Conservation (phyloP, 2,888 invertebrate genomes). For the Meganola albula region DNA sequence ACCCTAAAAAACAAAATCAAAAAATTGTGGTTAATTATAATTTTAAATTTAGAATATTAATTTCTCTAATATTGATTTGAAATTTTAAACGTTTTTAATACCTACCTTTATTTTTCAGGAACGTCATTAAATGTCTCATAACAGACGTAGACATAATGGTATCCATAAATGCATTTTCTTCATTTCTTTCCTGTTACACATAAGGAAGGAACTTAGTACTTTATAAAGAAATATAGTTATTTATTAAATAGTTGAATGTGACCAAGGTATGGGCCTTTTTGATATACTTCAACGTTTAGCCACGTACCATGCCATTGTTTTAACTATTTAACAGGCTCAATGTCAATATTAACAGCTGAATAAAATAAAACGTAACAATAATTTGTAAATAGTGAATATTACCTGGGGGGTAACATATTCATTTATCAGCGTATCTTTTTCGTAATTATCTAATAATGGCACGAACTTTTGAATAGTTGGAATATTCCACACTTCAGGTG, state of each 20-base stretch:
- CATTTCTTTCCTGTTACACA: constrained; percentile 79
- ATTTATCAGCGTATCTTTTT: constrained; percentile 82
- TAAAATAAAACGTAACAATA: too few species aligned
- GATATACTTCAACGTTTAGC: too few species aligned
- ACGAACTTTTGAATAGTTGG: constrained; percentile 86
- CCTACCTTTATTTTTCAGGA: constrained; percentile 79
- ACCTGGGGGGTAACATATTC: constrained; percentile 85
- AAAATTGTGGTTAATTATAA: neutral
- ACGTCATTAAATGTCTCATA: constrained; percentile 84
- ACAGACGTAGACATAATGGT: constrained; percentile 86
- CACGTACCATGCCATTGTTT: too few species aligned
- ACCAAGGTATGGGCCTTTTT: too few species aligned
- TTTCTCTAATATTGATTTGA: neutral
- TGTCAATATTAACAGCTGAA: too few species aligned
- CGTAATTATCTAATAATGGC: constrained; percentile 90
- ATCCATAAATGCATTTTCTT: constrained; percentile 89
- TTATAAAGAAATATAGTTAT: constrained; percentile 1
- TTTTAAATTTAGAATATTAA: neutral
- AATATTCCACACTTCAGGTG: constrained; percentile 80
- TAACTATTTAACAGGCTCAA: too few species aligned
- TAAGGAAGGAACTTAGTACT: constrained; percentile 1
- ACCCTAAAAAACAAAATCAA: constrained; percentile 49
- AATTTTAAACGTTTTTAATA: neutral
- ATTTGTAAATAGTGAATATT: too few species aligned
- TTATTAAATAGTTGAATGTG: too few species aligned